Conservation (phyloP, 2,797 vertebrate species). For the Poeciliopsis turneri region DNA sequence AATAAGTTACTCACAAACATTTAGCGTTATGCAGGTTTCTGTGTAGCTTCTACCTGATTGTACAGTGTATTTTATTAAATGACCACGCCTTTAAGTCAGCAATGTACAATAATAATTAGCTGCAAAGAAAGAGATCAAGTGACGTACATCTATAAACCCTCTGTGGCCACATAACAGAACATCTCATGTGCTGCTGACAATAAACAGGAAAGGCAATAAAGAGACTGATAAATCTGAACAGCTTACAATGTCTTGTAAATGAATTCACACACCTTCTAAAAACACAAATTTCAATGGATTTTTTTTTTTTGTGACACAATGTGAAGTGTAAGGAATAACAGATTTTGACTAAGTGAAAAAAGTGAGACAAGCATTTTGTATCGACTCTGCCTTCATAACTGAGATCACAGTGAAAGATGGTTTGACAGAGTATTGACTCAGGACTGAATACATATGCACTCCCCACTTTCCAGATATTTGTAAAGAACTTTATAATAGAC, state of each 20-base stretch:
- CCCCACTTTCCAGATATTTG: neutral
- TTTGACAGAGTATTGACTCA: neutral
- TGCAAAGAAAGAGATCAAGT: constrained; percentile 31
- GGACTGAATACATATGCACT: neutral
- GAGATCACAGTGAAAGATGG: neutral
- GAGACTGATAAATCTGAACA: constrained; percentile 19
- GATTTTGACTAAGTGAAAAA: neutral
- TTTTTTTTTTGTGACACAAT: neutral
- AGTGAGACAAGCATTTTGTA: neutral
- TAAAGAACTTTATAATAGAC: neutral
- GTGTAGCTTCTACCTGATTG: constrained; percentile 27
- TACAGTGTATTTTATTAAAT: constrained; percentile 22
- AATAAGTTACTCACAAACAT: constrained; percentile 43
- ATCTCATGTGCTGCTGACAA: constrained; percentile 36
- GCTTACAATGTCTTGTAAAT: neutral
- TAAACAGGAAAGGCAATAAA: constrained; percentile 23
- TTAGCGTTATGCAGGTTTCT: constrained; percentile 12
- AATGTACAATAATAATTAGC: constrained; percentile 31
- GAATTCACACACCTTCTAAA: neutral
- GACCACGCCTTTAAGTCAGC: constrained; percentile 34
- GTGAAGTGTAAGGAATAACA: neutral
- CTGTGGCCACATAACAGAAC: constrained; percentile 26
- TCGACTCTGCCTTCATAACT: neutral
- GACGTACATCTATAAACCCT: constrained; percentile 16
- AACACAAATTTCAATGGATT: neutral